Conservation (phyloP, 2,888 invertebrate genomes). For the Antheraea assamensis region DNA sequence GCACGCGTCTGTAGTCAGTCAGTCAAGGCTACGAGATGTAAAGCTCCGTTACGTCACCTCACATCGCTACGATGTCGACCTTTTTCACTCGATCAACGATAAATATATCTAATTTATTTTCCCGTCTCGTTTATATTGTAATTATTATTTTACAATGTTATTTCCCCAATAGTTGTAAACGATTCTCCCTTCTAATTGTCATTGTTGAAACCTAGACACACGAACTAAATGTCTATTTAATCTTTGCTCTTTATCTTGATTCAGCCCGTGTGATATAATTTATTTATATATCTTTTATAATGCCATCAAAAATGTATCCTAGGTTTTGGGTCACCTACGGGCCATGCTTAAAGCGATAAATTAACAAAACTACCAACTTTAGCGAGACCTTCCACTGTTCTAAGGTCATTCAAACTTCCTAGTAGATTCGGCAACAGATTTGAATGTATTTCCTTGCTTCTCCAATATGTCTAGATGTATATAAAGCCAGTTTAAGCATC, state of each 20-base stretch:
- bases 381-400: neutral
- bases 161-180: neutral
- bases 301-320: neutral
- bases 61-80: slow-evolving; percentile 7
- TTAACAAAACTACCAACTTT: neutral
- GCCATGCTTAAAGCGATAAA: neutral
- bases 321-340: neutral
- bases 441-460: neutral
- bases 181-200: neutral
- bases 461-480: neutral
- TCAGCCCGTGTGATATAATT: too few species aligned
- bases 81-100: slow-evolving; percentile 2
- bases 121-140: neutral
- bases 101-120: neutral
- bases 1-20: slow-evolving; percentile 17
- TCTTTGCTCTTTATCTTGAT: neutral
- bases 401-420: neutral
- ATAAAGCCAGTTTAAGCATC: neutral
- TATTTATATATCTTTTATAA: too few species aligned
- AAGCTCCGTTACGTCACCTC: slow-evolving; percentile 20
- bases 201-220: too few species aligned
- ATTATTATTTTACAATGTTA: neutral
- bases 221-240: neutral
- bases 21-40: slow-evolving; percentile 23
- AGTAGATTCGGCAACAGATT: neutral